Evolutionary conservation across 2,113 vertebrate genomes (phyloP).

Genomic region (Notarius quadriscutis): DNA sequence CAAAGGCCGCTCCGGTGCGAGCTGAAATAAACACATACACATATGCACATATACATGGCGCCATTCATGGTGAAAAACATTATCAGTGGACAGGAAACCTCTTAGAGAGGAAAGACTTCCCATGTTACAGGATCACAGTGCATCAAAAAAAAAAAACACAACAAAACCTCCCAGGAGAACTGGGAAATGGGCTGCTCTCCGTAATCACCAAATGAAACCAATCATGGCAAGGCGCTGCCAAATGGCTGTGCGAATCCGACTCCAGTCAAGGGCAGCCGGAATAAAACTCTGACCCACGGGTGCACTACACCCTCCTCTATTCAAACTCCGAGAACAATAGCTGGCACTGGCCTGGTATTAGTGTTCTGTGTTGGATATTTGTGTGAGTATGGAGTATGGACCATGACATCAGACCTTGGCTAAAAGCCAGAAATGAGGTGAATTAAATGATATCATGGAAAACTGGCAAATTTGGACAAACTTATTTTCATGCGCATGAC

Average conservation of each 20-base stretch:
- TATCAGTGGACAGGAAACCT: slow-evolving; percentile 15
- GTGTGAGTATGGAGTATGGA: background rate
- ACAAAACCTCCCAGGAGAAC: slow-evolving; percentile 26
- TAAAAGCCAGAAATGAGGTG: slow-evolving; percentile 15
- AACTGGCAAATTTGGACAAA: background rate
- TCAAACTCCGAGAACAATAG: slow-evolving; percentile 42
- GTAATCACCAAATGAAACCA: slow-evolving; percentile 45
- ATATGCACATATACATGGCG: background rate
- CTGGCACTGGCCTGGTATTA: slow-evolving; percentile 35
- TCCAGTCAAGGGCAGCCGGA: slow-evolving; percentile 39
- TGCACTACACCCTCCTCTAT: slow-evolving; percentile 17
- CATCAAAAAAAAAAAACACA: slow-evolving; percentile 18
- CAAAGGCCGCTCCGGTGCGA: background rate
- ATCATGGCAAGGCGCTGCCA: slow-evolving; percentile 37
- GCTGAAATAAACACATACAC: background rate
- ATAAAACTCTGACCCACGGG: slow-evolving; percentile 23
- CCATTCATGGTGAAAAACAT: background rate
- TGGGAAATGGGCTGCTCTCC: slow-evolving; percentile 38
- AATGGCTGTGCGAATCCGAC: slow-evolving; percentile 20
- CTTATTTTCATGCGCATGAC: background rate
- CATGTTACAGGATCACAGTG: slow-evolving; percentile 46
- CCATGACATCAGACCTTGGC: slow-evolving; percentile 33
- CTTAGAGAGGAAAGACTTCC: slow-evolving; percentile 37
- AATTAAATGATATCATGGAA: background rate
- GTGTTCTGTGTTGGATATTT: background rate